Conservation (phyloP, 2,888 invertebrate species). For the Myopa testacea region DNA sequence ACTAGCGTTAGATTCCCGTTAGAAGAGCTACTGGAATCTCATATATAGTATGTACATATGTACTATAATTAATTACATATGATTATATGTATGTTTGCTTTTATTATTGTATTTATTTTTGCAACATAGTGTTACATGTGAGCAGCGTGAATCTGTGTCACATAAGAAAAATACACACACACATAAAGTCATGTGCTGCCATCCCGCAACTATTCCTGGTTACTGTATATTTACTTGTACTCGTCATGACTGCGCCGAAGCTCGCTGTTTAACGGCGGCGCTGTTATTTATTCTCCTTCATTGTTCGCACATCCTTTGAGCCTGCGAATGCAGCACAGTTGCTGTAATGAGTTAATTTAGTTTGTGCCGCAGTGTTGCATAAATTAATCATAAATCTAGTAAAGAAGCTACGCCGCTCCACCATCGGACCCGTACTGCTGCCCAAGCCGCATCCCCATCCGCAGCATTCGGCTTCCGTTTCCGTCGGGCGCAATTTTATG, state of each 20-base stretch:
- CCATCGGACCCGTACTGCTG: background rate
- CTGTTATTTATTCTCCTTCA: slow-evolving; percentile 28
- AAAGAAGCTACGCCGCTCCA: slow-evolving; percentile 12
- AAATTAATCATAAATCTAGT: slow-evolving; percentile 61
- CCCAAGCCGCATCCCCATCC: background rate
- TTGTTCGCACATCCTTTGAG: slow-evolving; percentile 35
- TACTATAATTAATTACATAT: background rate
- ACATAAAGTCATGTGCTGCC: background rate
- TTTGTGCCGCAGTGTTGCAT: slow-evolving; percentile 56
- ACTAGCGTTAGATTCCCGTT: too few species aligned
- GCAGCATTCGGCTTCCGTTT: slow-evolving; percentile 34
- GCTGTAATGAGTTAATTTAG: slow-evolving; percentile 66
- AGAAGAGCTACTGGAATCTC: too few species aligned
- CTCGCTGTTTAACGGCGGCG: slow-evolving; percentile 1
- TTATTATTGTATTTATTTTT: background rate
- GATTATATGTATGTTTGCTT: background rate
- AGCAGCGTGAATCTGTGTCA: background rate
- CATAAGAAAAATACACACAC: background rate
- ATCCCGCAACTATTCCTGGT: background rate
- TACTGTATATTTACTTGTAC: background rate
- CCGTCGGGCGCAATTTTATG: slow-evolving; percentile 42
- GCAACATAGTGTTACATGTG: background rate
- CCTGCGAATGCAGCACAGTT: slow-evolving; percentile 34
- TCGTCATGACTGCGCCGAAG: background rate
- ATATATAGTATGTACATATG: background rate